Evolutionary conservation across 2,888 invertebrate species (phyloP).

Genomic region (Dastarcus helophoroides): DNA sequence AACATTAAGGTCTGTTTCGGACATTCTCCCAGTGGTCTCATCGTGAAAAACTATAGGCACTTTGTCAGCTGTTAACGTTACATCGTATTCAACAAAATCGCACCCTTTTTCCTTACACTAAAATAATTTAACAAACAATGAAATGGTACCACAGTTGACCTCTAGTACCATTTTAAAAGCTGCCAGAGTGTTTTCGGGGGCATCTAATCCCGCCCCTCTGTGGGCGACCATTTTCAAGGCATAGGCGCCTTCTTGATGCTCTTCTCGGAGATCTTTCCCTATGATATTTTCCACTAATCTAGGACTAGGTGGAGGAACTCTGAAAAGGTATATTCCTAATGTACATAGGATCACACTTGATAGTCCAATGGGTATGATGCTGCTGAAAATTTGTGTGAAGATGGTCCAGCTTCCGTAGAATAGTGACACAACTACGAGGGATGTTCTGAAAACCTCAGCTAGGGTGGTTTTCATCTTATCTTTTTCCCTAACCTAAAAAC

Average conservation of each 20-base stretch:
- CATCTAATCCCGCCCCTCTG: slow-evolving; percentile 63
- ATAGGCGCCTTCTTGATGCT: slow-evolving; percentile 36
- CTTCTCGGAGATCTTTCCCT: slow-evolving; percentile 37
- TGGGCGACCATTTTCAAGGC: slow-evolving; percentile 58
- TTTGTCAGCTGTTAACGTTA: slow-evolving; percentile 60
- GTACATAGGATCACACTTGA: slow-evolving; percentile 23
- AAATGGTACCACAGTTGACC: too few species aligned
- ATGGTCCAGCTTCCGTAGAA: slow-evolving; percentile 27
- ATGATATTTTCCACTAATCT: slow-evolving; percentile 41
- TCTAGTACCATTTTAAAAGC: slow-evolving; percentile 62
- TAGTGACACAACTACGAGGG: slow-evolving; percentile 19
- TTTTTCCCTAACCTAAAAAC: slow-evolving; percentile 3
- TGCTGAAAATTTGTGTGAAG: slow-evolving; percentile 25
- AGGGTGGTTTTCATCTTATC: background rate
- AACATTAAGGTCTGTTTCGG: slow-evolving; percentile 43
- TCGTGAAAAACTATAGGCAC: slow-evolving; percentile 70
- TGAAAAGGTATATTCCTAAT: slow-evolving; percentile 39
- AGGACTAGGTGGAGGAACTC: slow-evolving; percentile 37
- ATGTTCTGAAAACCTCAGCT: slow-evolving; percentile 10
- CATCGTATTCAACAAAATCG: slow-evolving; percentile 65
- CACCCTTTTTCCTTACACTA: slow-evolving; percentile 64
- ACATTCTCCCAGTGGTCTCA: slow-evolving; percentile 53
- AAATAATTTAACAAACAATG: slow-evolving; percentile 21
- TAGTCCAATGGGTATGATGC: slow-evolving; percentile 27
- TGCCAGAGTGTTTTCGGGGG: slow-evolving; percentile 67